Conservation (phyloP, 1,140 invertebrate species). For the Brachionus plicatilis region DNA sequence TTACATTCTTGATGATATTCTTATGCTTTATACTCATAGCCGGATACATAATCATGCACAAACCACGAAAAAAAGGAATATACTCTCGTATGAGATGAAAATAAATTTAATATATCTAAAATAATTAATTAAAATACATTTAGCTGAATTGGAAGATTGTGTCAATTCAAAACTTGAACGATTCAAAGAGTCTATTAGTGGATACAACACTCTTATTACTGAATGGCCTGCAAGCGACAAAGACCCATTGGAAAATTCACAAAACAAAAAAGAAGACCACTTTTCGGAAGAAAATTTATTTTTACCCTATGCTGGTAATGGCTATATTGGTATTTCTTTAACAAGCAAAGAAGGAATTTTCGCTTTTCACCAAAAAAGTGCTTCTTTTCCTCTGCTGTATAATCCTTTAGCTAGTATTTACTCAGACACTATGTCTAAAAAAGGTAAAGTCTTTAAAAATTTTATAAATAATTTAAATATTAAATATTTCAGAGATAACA, state of each 20-base stretch:
- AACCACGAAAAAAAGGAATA: neutral
- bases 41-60: neutral
- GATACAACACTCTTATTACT: neutral
- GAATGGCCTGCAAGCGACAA: neutral
- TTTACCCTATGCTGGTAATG: slow-evolving; percentile 59
- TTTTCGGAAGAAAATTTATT: neutral
- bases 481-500: slow-evolving; percentile 44
- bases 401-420: slow-evolving; percentile 66
- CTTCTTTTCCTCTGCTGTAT: slow-evolving; percentile 67
- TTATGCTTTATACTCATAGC: neutral
- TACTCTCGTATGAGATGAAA: neutral
- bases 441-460: slow-evolving; percentile 56
- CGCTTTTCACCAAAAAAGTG: slow-evolving; percentile 61
- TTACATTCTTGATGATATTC: neutral
- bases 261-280: neutral
- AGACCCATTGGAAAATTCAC: neutral
- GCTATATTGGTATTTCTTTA: slow-evolving; percentile 65
- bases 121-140: neutral
- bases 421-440: slow-evolving; percentile 59
- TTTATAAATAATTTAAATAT: neutral
- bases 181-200: neutral
- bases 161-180: neutral
- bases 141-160: slow-evolving; percentile 33
- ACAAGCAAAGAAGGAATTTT: slow-evolving; percentile 62
- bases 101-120: neutral